These are phyloP conservation scores for Gorsachius goisagi DNA, from an alignment of 2,113 vertebrate genomes.

Conservation along the genomic window DNA sequence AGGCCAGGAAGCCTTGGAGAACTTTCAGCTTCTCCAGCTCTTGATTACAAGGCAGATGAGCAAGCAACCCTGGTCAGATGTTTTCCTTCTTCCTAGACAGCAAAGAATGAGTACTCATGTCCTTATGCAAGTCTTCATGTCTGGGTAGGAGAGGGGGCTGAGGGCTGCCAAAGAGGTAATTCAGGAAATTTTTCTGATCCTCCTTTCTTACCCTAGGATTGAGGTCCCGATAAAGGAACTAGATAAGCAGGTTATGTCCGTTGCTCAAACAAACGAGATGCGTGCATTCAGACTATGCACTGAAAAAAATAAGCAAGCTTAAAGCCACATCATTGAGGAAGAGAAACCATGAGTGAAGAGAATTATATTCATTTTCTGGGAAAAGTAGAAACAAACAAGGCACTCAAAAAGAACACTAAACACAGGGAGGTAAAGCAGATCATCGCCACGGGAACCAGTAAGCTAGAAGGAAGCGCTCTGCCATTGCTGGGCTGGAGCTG, in stretches of 20 bases:
- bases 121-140: not conserved
- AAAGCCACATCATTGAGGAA: not conserved
- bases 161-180: not conserved
- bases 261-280: not conserved
- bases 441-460: not conserved
- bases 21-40: not conserved
- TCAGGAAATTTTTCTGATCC: not conserved
- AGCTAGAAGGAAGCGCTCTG: not conserved
- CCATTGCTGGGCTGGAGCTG: rapidly evolving
- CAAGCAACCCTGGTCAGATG: not conserved
- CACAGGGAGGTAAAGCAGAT: not conserved
- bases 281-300: not conserved
- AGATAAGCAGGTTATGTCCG: not conserved
- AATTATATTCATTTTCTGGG: not conserved
- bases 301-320: not conserved
- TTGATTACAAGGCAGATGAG: not conserved
- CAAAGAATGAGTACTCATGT: not conserved
- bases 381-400: not conserved
- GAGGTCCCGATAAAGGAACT: not conserved
- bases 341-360: not conserved
- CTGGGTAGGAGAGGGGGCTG: not conserved
- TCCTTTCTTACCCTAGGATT: not conserved
- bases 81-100: not conserved
- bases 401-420: not conserved
- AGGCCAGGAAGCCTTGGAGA: not conserved